A percentile compares a stretch with the other conserved stretches of the same genome.
These are phyloP conservation scores for Thermophis baileyi DNA, from an alignment of 2,113 vertebrate genomes.

Conservation along the genomic window DNA sequence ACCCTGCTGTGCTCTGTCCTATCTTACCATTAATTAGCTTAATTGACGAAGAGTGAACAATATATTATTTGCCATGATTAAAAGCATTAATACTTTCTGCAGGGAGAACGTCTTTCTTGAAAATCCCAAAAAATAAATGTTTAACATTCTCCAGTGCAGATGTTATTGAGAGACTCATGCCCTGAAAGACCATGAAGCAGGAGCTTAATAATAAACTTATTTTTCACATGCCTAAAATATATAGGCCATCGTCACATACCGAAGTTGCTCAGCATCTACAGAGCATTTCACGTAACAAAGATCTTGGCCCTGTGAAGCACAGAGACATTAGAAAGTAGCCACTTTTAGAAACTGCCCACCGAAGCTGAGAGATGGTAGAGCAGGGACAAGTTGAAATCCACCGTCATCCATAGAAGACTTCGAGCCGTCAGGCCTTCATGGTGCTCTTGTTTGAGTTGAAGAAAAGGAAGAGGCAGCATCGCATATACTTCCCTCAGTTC, in stretches of 20 bases:
- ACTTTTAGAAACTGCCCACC: neutral
- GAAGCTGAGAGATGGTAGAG: neutral
- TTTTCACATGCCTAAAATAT: neutral
- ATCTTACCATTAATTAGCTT: neutral
- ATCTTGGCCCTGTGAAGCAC: neutral
- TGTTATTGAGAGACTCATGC: neutral
- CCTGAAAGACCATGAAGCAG: neutral
- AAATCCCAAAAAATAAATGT: neutral
- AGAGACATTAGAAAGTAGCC: neutral
- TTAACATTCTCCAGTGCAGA: neutral
- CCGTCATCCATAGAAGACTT: neutral
- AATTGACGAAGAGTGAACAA: conserved; percentile 2
- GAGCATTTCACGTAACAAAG: neutral
- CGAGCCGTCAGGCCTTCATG: no score
- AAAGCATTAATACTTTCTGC: neutral
- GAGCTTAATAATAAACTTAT: neutral
- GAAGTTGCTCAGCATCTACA: neutral
- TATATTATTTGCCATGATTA: neutral
- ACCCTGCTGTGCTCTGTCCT: neutral
- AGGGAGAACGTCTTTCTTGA: neutral
- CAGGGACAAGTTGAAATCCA: no score
- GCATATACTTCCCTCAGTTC: neutral
- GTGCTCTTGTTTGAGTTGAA: neutral
- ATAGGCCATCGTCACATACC: neutral
- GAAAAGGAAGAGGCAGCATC: neutral